Conservation (phyloP, 2,888 invertebrate genomes). For the Platynereis dumerilii region DNA sequence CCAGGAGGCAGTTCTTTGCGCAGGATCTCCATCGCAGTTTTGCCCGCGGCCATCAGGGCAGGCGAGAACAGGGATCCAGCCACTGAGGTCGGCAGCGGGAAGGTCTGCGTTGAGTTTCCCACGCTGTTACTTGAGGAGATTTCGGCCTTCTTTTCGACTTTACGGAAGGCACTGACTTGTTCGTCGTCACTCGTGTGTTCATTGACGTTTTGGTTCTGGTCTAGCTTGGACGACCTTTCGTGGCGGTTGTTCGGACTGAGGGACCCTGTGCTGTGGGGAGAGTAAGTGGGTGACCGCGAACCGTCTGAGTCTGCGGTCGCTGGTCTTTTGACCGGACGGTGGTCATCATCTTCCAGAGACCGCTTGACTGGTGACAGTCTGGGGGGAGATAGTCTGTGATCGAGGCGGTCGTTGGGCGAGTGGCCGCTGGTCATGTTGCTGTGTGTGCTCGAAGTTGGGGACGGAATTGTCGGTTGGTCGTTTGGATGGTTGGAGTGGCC, state of each 20-base stretch:
- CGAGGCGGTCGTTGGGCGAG: background rate
- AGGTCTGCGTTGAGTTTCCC: constrained; percentile 1
- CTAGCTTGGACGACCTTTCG: constrained; percentile 6
- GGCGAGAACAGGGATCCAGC: constrained; percentile 20
- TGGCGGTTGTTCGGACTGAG: background rate
- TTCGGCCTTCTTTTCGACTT: constrained; percentile 42
- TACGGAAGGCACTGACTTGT: constrained; percentile 50
- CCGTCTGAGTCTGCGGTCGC: constrained; percentile 6
- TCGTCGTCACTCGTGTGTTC: constrained; percentile 11
- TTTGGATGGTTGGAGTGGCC: no score
- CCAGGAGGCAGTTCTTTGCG: background rate
- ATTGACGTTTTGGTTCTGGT: constrained; percentile 18
- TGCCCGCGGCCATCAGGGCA: constrained; percentile 14
- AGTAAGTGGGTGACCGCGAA: background rate
- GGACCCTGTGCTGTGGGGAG: background rate
- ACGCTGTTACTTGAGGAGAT: background rate
- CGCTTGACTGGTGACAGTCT: constrained; percentile 18
- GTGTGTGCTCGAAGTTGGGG: constrained; percentile 21
- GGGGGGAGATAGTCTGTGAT: background rate
- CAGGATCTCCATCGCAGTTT: background rate
- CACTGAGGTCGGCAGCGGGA: background rate
- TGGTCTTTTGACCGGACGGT: background rate
- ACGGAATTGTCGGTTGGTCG: constrained; percentile 7
- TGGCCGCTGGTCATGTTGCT: background rate
- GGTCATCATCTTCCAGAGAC: constrained; percentile 11